A percentile compares a stretch with the other conserved stretches of the same genome.
phyloP scores from a whole-genome alignment of 92 coral and sea anemone genomes.

The Umimayanthus chanpuru region DNA sequence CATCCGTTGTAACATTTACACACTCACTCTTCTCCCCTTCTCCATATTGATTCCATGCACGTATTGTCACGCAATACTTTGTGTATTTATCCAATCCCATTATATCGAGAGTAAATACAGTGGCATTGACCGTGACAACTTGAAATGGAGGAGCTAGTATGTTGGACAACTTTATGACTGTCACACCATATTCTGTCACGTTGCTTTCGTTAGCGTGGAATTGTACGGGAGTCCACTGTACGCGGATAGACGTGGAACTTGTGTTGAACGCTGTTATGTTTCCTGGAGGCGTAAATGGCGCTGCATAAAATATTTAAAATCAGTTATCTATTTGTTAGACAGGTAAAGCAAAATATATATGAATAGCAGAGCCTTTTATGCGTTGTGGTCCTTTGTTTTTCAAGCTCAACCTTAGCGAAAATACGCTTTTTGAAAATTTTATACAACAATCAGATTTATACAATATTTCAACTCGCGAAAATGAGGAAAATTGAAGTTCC shows the following conservation, averaged over 20 bases:
- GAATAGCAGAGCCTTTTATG: no score
- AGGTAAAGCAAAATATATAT: no score
- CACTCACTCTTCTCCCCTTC: conserved; percentile 30
- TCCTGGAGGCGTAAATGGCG: conserved; percentile 22
- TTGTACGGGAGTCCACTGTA: conserved; percentile 31
- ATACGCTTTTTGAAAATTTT: no score
- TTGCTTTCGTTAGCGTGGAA: background rate
- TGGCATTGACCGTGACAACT: conserved; percentile 6
- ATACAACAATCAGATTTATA: no score
- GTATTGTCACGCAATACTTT: conserved; percentile 26
- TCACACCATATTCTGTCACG: conserved; percentile 6
- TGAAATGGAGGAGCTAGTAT: background rate
- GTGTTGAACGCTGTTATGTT: conserved; percentile 47
- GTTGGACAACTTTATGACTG: background rate
- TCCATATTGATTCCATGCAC: conserved; percentile 41
- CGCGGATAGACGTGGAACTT: conserved; percentile 38
- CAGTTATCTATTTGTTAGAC: no score
- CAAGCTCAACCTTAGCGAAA: no score
- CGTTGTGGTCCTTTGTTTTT: no score
- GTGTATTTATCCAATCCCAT: conserved; percentile 30
- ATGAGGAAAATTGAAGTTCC: no score
- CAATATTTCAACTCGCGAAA: no score
- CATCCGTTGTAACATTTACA: conserved; percentile 38
- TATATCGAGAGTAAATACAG: background rate
- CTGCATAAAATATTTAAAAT: background rate